Percentiles rank a stretch among this genome's conserved stretches.
Conservation (phyloP, 2,888 invertebrate species). For the Microchrysa polita region DNA sequence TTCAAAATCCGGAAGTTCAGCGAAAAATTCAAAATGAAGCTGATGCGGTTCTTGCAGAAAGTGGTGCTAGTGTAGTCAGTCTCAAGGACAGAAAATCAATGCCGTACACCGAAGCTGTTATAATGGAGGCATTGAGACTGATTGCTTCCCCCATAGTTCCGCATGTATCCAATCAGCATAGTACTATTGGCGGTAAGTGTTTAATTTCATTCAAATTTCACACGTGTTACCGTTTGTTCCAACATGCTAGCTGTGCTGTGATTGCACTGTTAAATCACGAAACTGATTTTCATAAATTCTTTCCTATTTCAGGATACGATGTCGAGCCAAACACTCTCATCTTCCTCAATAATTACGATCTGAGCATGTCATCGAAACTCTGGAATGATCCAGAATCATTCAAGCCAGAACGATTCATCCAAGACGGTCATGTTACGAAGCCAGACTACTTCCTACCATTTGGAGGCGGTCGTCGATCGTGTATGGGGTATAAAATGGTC, state of each 20-base stretch:
- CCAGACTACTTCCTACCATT: conserved; percentile 75
- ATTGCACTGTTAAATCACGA: no score
- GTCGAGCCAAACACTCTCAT: conserved; percentile 72
- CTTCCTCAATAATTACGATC: conserved; percentile 74
- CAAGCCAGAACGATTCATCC: conserved; percentile 71
- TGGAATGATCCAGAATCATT: conserved; percentile 71
- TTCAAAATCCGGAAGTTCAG: conserved; percentile 67
- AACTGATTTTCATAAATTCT: conserved; percentile 43
- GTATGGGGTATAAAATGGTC: conserved; percentile 76
- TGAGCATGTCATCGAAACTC: conserved; percentile 71
- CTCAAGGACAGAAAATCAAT: conserved; percentile 65
- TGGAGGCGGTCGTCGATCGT: conserved; percentile 72
- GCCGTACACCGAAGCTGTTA: conserved; percentile 71
- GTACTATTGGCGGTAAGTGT: conserved; percentile 69
- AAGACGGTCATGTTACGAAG: conserved; percentile 67
- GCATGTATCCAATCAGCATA: conserved; percentile 72
- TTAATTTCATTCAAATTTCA: background rate
- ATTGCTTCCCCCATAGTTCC: conserved; percentile 76
- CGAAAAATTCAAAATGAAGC: conserved; percentile 68
- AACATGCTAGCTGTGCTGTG: no score
- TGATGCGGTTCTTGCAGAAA: conserved; percentile 48
- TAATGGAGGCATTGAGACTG: conserved; percentile 71
- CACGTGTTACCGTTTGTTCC: no score
- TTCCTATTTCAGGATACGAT: conserved; percentile 66
- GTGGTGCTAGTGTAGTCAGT: conserved; percentile 43